Evolutionary conservation across 2,113 vertebrate species (phyloP), one percentile per base, ranked within the genome.

Genomic region (Centrocercus urophasianus): DNA sequence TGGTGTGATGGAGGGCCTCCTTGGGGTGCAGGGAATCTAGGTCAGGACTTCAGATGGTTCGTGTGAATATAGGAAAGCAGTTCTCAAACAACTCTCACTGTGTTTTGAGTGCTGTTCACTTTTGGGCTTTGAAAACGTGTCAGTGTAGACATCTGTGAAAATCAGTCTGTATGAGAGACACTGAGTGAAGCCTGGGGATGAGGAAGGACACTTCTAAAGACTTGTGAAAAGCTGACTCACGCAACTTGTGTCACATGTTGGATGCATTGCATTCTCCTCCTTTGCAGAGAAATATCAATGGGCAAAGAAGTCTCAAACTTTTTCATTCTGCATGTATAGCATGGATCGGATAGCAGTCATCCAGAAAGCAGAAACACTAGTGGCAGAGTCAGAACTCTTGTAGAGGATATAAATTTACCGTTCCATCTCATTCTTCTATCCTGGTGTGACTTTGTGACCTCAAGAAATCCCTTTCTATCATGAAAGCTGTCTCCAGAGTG

Each of bases 51-150:
- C 69, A 80, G 22, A 43, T 32, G 93, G 38, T 88, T 89, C 17
- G 1, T 40, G 11, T 54, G 69, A 94, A 82, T 54, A 71, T 34
- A 38, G 69, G 81, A 77, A 95, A 89, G 52, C 3, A 4, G 17
- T 38, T 56, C 66, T 73, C 66, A 56, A 60, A 45, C 0, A 0
- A 32, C 36, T 71, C 21, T 50, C n/a, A 0, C 69, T 76, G 56
- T 42, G 42, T 66, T 89, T 40, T 84, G 42, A 86, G 50, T 6
- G 5, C 42, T 66, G 42, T 22, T 88, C 42, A 14, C 72, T 92
- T 84, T 84, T 83, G 71, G 32, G 48, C 82, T 94, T 95, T 95
- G 83, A 65, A 83, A 81, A 89, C 3, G 21, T 28, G 4, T 88
- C 76, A 87, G 40, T 48, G 63, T n/a, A 88, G 75, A 32, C 50